Evolutionary conservation across 2,888 invertebrate genomes (phyloP), one percentile per base, ranked within the genome.

Genomic region (Drosophila bunnanda): DNA sequence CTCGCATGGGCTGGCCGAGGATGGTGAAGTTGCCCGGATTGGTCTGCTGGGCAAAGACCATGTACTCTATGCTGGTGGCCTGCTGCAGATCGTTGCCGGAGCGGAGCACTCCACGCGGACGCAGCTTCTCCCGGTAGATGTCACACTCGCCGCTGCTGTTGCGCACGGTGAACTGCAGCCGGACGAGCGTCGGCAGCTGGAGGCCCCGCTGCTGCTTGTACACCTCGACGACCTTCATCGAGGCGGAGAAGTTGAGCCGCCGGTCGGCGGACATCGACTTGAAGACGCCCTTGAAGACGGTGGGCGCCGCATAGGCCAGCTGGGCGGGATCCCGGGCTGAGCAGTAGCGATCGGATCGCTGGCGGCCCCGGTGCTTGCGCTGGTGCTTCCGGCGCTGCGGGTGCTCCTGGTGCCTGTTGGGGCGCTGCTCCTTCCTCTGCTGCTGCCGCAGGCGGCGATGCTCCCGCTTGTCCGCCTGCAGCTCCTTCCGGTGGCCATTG

Each of bases 281-380:
- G 67, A 94, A 95, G 88, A 94, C 94, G 71, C 95, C 95, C 90
- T 94, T 94, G 91, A 95, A 94, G 53, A 95, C 95, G 60, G 94
- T 95, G 77, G 94, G 94, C 75, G 95, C 95, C 75, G 94, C 93
- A 91, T 93, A 95, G 25, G 95, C 95, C 82, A 95, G 93, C 86
- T 94, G 94, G 54, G 94, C 94, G 65, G 95, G 94, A 93, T 95
- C 95, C 79, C 94, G 93, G 75, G 94, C 94, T 46, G 94, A 94
- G 89, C 95, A 94, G 92, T 93, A 94, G 78, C 92, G 92, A 22
- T 82, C 82, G 15, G 88, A 81, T 12, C 78, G 67, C 28, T 56
- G 72, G 54, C 79, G 77, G 34, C 87, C 86, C 22, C 77, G 76
- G 55, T 85, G 83, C 48, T 86, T 81, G 20, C 78, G 79, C 4